Conservation (phyloP, 1,140 invertebrate species). For the Plectus sambesii region DNA sequence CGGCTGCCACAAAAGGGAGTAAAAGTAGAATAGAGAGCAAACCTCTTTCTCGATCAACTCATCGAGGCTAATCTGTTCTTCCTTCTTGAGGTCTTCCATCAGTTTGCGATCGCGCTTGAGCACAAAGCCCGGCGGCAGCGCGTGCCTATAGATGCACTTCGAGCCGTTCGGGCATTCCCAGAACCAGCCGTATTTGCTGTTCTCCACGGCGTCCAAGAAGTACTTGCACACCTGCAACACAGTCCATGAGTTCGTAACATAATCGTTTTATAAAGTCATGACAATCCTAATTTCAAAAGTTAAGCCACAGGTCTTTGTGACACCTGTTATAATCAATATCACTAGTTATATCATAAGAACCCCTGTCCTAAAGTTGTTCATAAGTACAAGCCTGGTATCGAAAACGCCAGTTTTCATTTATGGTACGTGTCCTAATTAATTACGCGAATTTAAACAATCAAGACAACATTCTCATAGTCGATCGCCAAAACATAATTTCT, state of each 20-base stretch:
- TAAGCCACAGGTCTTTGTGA: slow-evolving; percentile 1
- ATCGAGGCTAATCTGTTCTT: slow-evolving; percentile 48
- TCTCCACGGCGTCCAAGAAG: slow-evolving; percentile 94
- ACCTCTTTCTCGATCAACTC: slow-evolving; percentile 52
- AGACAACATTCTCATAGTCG: no score
- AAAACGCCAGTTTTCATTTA: no score
- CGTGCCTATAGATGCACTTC: slow-evolving; percentile 58
- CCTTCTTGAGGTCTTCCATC: slow-evolving; percentile 48
- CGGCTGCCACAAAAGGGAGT: slow-evolving; percentile 7
- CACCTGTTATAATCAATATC: no score
- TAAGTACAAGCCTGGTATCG: no score
- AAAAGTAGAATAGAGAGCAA: slow-evolving; percentile 15
- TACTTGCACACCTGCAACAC: slow-evolving; percentile 81
- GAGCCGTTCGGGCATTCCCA: slow-evolving; percentile 7
- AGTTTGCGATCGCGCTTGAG: slow-evolving; percentile 65
- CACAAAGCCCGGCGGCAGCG: slow-evolving; percentile 83
- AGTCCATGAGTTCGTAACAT: slow-evolving; percentile 9
- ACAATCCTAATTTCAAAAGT: not conserved
- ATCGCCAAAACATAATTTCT: no score
- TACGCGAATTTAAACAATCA: no score
- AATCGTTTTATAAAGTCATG: not conserved
- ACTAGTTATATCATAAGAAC: slow-evolving; percentile 3
- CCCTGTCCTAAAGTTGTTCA: slow-evolving; percentile 2
- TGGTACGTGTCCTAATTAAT: no score
- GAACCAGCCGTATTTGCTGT: slow-evolving; percentile 73